Base-by-base conservation (phyloP, 2,113 vertebrate genomes). In the Fregata magnificens region DNA sequence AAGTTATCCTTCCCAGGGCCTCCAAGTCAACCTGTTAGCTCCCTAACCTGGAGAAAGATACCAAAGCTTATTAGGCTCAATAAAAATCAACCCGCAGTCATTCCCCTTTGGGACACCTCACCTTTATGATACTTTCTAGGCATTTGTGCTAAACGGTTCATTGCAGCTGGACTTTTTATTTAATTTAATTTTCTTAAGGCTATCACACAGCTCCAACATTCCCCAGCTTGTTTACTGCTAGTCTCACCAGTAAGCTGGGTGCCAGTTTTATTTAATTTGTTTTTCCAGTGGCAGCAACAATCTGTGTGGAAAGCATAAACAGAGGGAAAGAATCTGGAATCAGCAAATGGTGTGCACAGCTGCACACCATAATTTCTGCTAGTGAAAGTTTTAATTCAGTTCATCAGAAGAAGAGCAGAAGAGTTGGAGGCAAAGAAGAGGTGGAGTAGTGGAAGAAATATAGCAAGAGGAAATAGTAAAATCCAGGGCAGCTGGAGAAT, bases 271-370 rank as follows among this genome's bases (percentile, higher is more conserved):
- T 97, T 97, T 92, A 92, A 96, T 97, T 94, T 97, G 87, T 93
- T 97, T 98, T 97, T 97, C 97, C 96, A 97, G 94, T 89, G 96
- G 96, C 95, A 97, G 94, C 74, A 96, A 98, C 93, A 95, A 97
- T 96, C 95, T 93, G 81, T 72, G 81, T 94, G 95, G 88, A 97
- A 94, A 95, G 94, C 81, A 95, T 89, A 97, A 96, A 95, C 83
- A 94, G 84, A 94, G 40, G 78, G 88, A 95, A 96, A 86, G 93
- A 88, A 90, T 85, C 93, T 94, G 92, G 96, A 82, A 93, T 93
- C 93, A 69, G 82, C 76, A 96, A 96, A 97, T 87, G 91, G 93
- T 96, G 95, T 96, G 91, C 95, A 97, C 97, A 97, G 97, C 96
- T 97, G 96, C 94, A 97, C 93, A 79, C 90, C 95, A 95, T 94